phyloP scores from a whole-genome alignment of 2,113 vertebrate genomes.

The Poecilia latipinna region DNA sequence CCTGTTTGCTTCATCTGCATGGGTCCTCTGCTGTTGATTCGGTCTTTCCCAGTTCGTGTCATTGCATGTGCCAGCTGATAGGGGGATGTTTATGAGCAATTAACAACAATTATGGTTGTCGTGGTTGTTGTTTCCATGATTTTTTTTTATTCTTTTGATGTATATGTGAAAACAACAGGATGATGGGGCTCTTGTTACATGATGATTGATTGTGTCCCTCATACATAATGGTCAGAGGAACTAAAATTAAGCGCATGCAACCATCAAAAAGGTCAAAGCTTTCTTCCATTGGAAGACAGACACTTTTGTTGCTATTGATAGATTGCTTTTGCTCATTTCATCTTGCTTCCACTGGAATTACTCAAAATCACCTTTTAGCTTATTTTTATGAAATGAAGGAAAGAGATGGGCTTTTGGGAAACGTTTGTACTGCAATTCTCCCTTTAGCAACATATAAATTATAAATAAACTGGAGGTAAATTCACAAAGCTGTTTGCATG shows the following conservation, averaged over 20 bases:
- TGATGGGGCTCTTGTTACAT: slow-evolving; percentile 44
- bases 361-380: too few relatives aligned
- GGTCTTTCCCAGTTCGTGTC: slow-evolving; percentile 43
- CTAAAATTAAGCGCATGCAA: background rate
- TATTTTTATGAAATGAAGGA: too few relatives aligned
- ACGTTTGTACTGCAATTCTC: too few relatives aligned
- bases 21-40: slow-evolving; percentile 43
- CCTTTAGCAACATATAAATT: too few relatives aligned
- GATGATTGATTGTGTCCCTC: slow-evolving; percentile 16
- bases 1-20: slow-evolving; percentile 38
- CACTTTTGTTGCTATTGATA: too few relatives aligned
- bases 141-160: slow-evolving; percentile 43
- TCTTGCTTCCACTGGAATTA: too few relatives aligned
- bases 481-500: too few relatives aligned
- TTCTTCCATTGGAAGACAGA: too few relatives aligned
- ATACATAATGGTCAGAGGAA: background rate
- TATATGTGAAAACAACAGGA: slow-evolving; percentile 53
- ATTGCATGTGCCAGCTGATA: slow-evolving; percentile 62
- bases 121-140: slow-evolving; percentile 48
- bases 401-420: too few relatives aligned
- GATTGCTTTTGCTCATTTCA: too few relatives aligned
- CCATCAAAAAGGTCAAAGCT: slow-evolving; percentile 1
- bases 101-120: slow-evolving; percentile 60
- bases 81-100: slow-evolving; percentile 68
- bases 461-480: too few relatives aligned